These are phyloP conservation scores for Acipenser transmontanus DNA, from an alignment of 2,797 vertebrate species.

Conservation along the genomic window DNA sequence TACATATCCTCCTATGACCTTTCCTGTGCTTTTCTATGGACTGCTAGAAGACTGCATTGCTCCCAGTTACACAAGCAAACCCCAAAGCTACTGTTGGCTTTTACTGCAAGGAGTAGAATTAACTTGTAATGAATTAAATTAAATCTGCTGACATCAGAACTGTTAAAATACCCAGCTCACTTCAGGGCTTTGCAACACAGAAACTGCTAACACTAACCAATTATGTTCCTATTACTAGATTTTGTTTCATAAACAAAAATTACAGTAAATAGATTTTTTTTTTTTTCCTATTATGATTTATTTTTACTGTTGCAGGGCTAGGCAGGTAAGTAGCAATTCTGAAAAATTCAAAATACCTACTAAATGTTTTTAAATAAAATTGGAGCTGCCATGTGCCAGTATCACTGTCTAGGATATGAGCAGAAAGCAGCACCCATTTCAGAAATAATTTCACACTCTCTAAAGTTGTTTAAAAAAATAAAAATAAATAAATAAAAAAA, in stretches of 20 bases:
- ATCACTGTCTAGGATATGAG: too few species aligned
- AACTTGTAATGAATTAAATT: too few species aligned
- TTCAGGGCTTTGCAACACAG: conserved; percentile 9
- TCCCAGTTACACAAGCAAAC: not conserved
- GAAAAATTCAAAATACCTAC: conserved; percentile 40
- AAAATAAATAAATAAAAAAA: too few species aligned
- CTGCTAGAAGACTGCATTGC: not conserved
- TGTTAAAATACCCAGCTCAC: too few species aligned
- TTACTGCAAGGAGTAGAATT: conserved; percentile 1
- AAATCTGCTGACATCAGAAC: too few species aligned
- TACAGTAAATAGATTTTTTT: conserved; percentile 28
- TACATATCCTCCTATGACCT: not conserved
- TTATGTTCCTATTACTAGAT: conserved; percentile 51
- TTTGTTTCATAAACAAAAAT: conserved; percentile 51
- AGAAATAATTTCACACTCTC: too few species aligned
- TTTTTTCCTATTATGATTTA: conserved; percentile 17
- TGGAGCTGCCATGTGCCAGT: too few species aligned
- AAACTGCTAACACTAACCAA: conserved; percentile 52
- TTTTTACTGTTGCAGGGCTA: conserved; percentile 46
- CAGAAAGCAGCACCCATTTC: too few species aligned
- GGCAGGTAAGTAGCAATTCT: conserved; percentile 57
- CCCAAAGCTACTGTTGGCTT: conserved; percentile 20
- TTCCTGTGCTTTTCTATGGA: not conserved
- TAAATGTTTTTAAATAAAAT: too few species aligned
- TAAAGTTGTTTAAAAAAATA: too few species aligned